Percentiles rank a stretch among this genome's conserved stretches.
These are phyloP conservation scores for Drosophila picticornis DNA, from an alignment of 2,888 invertebrate species.

Conservation along the genomic window DNA sequence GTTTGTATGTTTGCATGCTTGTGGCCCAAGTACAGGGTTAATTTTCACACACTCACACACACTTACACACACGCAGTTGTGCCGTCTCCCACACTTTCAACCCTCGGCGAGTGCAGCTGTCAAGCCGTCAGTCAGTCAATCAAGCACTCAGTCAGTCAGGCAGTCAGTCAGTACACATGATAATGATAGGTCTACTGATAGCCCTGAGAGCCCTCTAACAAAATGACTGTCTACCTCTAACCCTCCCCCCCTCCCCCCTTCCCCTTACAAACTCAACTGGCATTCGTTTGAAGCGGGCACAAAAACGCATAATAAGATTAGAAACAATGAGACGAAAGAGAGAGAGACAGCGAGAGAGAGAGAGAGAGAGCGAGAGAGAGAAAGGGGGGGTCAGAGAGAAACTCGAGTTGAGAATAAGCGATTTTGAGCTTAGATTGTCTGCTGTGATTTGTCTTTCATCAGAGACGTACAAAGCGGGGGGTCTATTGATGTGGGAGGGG, in stretches of 20 bases:
- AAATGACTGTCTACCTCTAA: slow-evolving; percentile 29
- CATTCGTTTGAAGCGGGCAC: slow-evolving; percentile 70
- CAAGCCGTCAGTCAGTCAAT: slow-evolving; percentile 36
- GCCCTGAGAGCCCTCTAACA: slow-evolving; percentile 29
- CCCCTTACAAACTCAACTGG: slow-evolving; percentile 24
- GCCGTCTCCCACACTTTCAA: slow-evolving; percentile 22
- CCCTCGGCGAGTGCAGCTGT: slow-evolving; percentile 40
- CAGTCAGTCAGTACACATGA: slow-evolving; percentile 54
- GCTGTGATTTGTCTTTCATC: slow-evolving; percentile 42
- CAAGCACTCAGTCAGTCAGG: slow-evolving; percentile 45
- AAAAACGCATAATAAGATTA: slow-evolving; percentile 70
- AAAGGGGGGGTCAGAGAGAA: background rate
- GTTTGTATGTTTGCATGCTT: background rate
- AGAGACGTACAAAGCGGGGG: background rate
- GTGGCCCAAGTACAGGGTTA: background rate
- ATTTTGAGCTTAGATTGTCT: slow-evolving; percentile 52
- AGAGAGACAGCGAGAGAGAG: slow-evolving; percentile 4
- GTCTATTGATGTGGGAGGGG: background rate
- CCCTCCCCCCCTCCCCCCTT: background rate
- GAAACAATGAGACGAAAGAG: slow-evolving; percentile 11
- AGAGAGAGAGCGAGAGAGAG: background rate
- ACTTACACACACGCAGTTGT: slow-evolving; percentile 11
- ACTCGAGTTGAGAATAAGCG: slow-evolving; percentile 18
- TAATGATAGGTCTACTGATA: slow-evolving; percentile 52
- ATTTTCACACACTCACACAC: background rate